Percentiles rank a stretch among this genome's conserved stretches.
These are phyloP conservation scores for Carabus problematicus DNA, from an alignment of 2,888 invertebrate genomes.

Conservation along the genomic window DNA sequence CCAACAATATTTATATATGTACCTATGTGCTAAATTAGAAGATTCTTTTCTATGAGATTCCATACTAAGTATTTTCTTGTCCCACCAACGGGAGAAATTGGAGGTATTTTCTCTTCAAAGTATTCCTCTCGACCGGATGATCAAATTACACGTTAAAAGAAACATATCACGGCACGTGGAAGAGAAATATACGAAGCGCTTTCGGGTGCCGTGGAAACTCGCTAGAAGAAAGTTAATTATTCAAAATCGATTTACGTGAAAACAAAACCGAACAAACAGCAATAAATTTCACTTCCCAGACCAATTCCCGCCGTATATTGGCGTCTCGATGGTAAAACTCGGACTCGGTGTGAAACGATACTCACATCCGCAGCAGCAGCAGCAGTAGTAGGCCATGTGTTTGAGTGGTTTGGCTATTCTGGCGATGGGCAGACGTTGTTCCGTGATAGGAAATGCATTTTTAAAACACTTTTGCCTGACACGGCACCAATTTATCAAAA, in stretches of 20 bases:
- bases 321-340: slow-evolving; percentile 21
- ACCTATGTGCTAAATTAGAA: too few species aligned
- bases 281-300: slow-evolving; percentile 18
- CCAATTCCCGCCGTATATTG: slow-evolving; percentile 31
- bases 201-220: slow-evolving; percentile 1
- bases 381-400: too few species aligned
- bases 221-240: slow-evolving; percentile 39
- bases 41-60: too few species aligned
- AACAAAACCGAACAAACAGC: slow-evolving; percentile 41
- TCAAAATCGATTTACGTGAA: slow-evolving; percentile 42
- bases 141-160: slow-evolving; percentile 14
- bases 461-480: slow-evolving; percentile 31
- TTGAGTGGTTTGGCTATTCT: too few species aligned
- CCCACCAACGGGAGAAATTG: too few species aligned
- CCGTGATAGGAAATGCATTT: slow-evolving; percentile 40
- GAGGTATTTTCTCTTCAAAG: too few species aligned
- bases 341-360: slow-evolving; percentile 3
- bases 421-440: not conserved
- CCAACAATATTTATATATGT: too few species aligned
- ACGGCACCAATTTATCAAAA: slow-evolving; percentile 36
- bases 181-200: not conserved
- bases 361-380: not conserved
- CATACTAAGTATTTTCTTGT: too few species aligned
- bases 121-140: not conserved
- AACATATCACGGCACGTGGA: slow-evolving; percentile 17